A percentile compares a stretch with the other conserved stretches of the same genome.
These are phyloP conservation scores for Steatocranus sp. DNA, from an alignment of 2,797 vertebrate species.

Conservation along the genomic window DNA sequence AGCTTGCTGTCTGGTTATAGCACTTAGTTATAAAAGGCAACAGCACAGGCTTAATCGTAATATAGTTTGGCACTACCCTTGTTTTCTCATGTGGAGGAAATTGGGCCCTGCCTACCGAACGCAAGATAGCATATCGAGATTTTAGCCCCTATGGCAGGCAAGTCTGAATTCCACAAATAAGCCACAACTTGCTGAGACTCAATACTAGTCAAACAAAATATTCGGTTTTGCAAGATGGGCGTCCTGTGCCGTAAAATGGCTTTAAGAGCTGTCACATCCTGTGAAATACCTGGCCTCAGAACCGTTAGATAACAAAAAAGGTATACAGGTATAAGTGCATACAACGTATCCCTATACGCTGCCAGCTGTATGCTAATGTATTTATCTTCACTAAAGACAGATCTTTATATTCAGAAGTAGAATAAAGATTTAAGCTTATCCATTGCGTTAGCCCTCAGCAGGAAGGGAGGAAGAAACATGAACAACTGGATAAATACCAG, in stretches of 20 bases:
- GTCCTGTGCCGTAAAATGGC: conserved; percentile 53
- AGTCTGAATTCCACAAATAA: conserved; percentile 76
- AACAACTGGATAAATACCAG: not conserved
- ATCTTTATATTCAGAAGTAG: not conserved
- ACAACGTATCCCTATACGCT: not conserved
- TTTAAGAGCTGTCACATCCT: conserved; percentile 43
- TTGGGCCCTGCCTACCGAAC: not conserved
- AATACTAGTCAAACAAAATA: conserved; percentile 44
- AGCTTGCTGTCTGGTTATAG: not conserved
- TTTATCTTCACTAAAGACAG: not conserved
- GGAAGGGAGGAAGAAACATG: not conserved
- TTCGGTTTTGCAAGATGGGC: conserved; percentile 65
- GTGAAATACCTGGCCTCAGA: conserved; percentile 19
- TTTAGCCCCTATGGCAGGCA: conserved; percentile 33
- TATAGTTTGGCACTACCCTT: not conserved
- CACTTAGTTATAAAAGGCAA: not conserved
- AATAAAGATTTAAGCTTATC: not conserved
- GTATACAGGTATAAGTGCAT: rapidly evolving
- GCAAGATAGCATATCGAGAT: not conserved
- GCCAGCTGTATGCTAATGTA: not conserved
- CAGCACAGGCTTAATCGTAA: not conserved
- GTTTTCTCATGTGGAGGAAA: not conserved
- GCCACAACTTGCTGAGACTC: conserved; percentile 73
- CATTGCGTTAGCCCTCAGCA: conserved; percentile 12
- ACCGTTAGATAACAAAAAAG: conserved; percentile 32